phyloP scores from a whole-genome alignment of 2,888 invertebrate species.

The Auanema freiburgensis region DNA sequence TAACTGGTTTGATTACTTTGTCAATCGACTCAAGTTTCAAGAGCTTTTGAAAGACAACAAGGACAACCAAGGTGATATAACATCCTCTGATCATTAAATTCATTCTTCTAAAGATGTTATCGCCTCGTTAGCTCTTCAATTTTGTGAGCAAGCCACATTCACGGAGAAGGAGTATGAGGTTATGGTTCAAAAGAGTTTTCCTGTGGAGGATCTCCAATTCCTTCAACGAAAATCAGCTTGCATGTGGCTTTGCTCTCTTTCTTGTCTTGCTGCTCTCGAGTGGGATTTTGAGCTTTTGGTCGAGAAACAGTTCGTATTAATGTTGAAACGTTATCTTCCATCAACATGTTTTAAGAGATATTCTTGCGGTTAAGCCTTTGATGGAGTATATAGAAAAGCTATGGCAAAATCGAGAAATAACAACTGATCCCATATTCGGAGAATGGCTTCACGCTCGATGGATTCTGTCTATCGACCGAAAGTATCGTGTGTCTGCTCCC shows the following conservation, averaged over 20 bases:
- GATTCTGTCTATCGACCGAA: slow-evolving; percentile 24
- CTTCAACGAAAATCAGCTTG: slow-evolving; percentile 38
- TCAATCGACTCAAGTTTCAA: slow-evolving; percentile 4
- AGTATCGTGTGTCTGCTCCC: slow-evolving; percentile 40
- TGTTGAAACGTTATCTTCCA: background rate
- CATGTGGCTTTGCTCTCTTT: slow-evolving; percentile 43
- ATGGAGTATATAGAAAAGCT: slow-evolving; percentile 30
- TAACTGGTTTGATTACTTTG: slow-evolving; percentile 21
- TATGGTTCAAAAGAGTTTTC: slow-evolving; percentile 15
- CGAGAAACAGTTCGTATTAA: slow-evolving; percentile 23
- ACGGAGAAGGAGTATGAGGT: slow-evolving; percentile 15
- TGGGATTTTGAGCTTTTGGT: slow-evolving; percentile 41
- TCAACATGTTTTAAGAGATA: slow-evolving; percentile 18
- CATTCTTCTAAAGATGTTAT: background rate
- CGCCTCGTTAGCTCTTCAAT: slow-evolving; percentile 16
- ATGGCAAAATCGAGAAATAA: slow-evolving; percentile 22
- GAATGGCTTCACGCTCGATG: slow-evolving; percentile 40
- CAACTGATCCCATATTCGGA: slow-evolving; percentile 34
- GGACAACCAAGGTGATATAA: slow-evolving; percentile 9
- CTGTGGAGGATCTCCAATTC: slow-evolving; percentile 33
- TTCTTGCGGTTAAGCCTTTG: slow-evolving; percentile 28
- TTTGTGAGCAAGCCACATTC: slow-evolving; percentile 26
- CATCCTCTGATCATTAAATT: background rate
- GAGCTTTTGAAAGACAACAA: slow-evolving; percentile 6
- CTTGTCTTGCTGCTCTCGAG: slow-evolving; percentile 41